Percentiles rank a stretch among this genome's conserved stretches.
Evolutionary conservation across 2,888 invertebrate genomes (phyloP).

Genomic region (Hesperia comma): DNA sequence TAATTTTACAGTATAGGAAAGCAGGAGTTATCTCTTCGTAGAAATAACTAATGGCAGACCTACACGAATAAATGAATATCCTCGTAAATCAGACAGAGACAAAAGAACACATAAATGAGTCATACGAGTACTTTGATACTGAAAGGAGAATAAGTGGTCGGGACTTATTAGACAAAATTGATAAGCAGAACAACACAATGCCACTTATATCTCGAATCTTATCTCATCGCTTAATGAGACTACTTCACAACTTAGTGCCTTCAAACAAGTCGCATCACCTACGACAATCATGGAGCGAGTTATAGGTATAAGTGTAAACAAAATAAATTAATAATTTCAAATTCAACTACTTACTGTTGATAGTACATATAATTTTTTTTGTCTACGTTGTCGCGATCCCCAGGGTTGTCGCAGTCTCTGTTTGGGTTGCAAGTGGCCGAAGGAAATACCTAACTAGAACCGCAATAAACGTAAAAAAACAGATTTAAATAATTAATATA

Average conservation of each 20-base stretch:
- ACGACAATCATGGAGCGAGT: background rate
- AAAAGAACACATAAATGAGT: constrained; percentile 1
- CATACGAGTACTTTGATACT: constrained; percentile 14
- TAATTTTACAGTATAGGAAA: too few species aligned
- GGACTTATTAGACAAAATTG: constrained; percentile 43
- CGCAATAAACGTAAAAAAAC: too few species aligned
- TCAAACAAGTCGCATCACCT: constrained; percentile 14
- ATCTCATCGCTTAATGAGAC: constrained; percentile 46
- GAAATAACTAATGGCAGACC: background rate
- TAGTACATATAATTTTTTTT: background rate
- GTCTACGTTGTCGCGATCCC: too few species aligned
- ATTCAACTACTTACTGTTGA: too few species aligned
- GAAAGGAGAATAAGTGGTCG: constrained; percentile 11
- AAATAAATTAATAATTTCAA: too few species aligned
- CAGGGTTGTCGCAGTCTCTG: too few species aligned
- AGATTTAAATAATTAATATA: too few species aligned
- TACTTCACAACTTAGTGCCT: constrained; percentile 43
- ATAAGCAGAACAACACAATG: constrained; percentile 40
- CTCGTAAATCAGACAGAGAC: background rate
- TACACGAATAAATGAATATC: background rate
- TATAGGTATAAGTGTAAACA: too few species aligned
- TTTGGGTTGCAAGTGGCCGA: too few species aligned
- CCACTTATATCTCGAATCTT: constrained; percentile 34
- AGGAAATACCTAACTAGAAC: too few species aligned
- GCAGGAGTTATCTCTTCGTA: too few species aligned